These are phyloP conservation scores for Caenorhabditis brenneri DNA, from an alignment of 1,140 invertebrate genomes.

Conservation along the genomic window DNA sequence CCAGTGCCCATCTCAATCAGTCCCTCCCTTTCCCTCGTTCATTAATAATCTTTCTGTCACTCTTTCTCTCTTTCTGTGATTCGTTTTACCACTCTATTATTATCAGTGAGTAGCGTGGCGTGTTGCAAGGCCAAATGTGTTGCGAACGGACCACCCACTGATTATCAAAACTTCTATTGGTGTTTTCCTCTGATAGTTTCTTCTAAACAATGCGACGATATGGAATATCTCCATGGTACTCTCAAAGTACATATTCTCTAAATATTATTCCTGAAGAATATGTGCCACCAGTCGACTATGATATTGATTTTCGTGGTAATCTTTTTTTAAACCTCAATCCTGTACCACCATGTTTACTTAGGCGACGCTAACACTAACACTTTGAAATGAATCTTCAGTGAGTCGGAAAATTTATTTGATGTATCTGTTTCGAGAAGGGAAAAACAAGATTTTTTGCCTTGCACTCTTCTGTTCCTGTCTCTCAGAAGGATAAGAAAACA, in stretches of 20 bases:
- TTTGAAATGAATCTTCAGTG: constrained; percentile 11
- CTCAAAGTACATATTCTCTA: constrained; percentile 48
- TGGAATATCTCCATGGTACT: constrained; percentile 35
- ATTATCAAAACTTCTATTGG: neutral
- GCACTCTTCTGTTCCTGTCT: neutral
- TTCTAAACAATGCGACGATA: constrained; percentile 41
- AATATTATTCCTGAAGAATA: constrained; percentile 54
- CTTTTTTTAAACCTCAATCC: neutral
- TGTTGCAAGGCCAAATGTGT: constrained; percentile 34
- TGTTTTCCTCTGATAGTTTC: neutral
- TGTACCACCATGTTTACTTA: neutral
- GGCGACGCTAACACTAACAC: constrained; percentile 14
- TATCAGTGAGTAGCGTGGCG: constrained; percentile 30
- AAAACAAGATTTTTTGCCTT: constrained; percentile 27
- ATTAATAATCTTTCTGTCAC: constrained; percentile 24
- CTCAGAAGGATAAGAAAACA: neutral
- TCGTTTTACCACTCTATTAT: constrained; percentile 16
- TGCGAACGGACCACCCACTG: constrained; percentile 31
- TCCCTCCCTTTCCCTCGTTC: neutral
- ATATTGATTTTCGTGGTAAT: constrained; percentile 34
- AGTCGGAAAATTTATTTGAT: constrained; percentile 41
- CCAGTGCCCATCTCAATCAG: neutral
- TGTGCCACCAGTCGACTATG: constrained; percentile 50
- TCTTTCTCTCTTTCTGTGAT: constrained; percentile 12
- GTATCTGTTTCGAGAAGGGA: constrained; percentile 10